Conservation (phyloP, 37 sponge, comb jelly and placozoan species). For the Eunapius fragilis region DNA sequence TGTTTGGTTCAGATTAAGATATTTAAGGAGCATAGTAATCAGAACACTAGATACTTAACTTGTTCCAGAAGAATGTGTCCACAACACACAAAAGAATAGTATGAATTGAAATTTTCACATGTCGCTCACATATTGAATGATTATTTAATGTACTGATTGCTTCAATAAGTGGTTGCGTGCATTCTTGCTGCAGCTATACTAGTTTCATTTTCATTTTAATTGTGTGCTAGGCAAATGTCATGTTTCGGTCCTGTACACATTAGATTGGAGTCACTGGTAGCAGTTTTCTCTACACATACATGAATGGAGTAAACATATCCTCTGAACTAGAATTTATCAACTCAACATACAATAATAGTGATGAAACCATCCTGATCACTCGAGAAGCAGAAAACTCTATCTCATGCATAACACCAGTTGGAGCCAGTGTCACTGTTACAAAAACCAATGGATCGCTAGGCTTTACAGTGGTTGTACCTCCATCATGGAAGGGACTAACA, state of each 20-base stretch:
- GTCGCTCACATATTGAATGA: no score
- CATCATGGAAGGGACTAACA: slow-evolving; percentile 27
- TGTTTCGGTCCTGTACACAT: not conserved
- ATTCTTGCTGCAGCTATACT: no score
- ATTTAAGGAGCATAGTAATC: no score
- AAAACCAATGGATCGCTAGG: not conserved
- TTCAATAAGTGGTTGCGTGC: no score
- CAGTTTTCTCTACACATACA: not conserved
- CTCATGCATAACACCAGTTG: slow-evolving; percentile 25
- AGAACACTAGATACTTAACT: no score
- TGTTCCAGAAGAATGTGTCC: no score
- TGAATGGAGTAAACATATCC: not conserved
- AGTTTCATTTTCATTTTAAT: no score
- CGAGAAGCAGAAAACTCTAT: not conserved
- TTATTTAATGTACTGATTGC: no score
- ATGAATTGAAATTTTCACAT: no score
- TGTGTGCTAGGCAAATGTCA: no score
- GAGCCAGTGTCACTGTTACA: slow-evolving; percentile 21
- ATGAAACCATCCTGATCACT: not conserved
- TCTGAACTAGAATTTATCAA: not conserved
- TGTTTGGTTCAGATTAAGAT: no score
- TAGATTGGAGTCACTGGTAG: not conserved
- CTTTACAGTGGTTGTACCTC: slow-evolving; percentile 29
- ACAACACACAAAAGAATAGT: no score
- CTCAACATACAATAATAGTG: slow-evolving; percentile 3